These are phyloP conservation scores for Microcebus ravelobensis DNA, from an alignment of 2,113 vertebrate genomes.

Conservation along the genomic window DNA sequence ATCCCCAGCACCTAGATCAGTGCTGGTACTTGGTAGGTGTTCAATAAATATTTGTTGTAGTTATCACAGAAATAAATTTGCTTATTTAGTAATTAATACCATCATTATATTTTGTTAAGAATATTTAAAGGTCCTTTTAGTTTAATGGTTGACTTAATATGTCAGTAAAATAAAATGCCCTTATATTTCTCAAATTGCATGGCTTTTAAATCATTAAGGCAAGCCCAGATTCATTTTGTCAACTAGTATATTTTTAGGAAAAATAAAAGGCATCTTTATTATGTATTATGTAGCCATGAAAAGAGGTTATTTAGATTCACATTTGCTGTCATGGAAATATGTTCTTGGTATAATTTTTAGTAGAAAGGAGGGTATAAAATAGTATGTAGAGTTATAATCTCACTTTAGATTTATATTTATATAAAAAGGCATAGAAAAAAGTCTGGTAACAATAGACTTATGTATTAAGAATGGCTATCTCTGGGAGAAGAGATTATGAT, in stretches of 20 bases:
- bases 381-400: not conserved
- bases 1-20: not conserved
- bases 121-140: slow-evolving; percentile 15
- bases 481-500: slow-evolving; percentile 18
- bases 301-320: slow-evolving; percentile 20
- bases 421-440: slow-evolving; percentile 34
- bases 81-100: not conserved
- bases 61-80: slow-evolving; percentile 32
- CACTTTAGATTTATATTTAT: slow-evolving; percentile 49
- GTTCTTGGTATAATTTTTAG: not conserved
- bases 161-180: slow-evolving; percentile 40
- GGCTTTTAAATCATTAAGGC: slow-evolving; percentile 45
- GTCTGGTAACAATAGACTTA: slow-evolving; percentile 6
- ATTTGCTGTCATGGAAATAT: slow-evolving; percentile 34
- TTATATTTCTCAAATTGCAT: slow-evolving; percentile 26
- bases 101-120: slow-evolving; percentile 32
- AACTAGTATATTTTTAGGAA: slow-evolving; percentile 36
- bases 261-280: slow-evolving; percentile 41
- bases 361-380: slow-evolving; percentile 56
- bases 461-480: slow-evolving; percentile 35
- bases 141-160: slow-evolving; percentile 14
- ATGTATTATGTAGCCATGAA: slow-evolving; percentile 39
- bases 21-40: not conserved
- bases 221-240: slow-evolving; percentile 35
- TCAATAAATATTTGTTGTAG: slow-evolving; percentile 25